These are phyloP conservation scores for Syritta pipiens DNA, from an alignment of 2,888 invertebrate genomes.

Conservation along the genomic window DNA sequence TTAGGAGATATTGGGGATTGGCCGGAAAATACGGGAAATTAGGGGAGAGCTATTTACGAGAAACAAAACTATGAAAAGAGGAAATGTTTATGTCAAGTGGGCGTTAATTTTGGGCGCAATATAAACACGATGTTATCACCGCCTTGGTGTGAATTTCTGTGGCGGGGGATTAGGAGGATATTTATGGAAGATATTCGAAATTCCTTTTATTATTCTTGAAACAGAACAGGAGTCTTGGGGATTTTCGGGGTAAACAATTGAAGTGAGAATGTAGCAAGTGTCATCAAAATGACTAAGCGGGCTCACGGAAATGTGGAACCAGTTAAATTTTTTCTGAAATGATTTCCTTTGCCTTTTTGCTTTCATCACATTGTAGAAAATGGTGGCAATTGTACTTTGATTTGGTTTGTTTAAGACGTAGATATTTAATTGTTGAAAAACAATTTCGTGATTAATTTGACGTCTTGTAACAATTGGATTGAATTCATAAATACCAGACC, in stretches of 20 bases:
- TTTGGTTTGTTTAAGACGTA: too few relatives aligned
- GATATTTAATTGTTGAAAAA: too few relatives aligned
- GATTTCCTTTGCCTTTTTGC: too few relatives aligned
- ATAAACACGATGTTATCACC: slow-evolving; percentile 61
- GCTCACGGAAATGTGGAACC: too few relatives aligned
- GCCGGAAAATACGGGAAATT: slow-evolving; percentile 28
- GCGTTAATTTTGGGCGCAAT: slow-evolving; percentile 41
- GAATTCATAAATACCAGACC: too few relatives aligned
- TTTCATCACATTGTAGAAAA: too few relatives aligned
- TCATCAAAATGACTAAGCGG: too few relatives aligned
- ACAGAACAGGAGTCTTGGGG: slow-evolving; percentile 20
- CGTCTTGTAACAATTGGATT: too few relatives aligned
- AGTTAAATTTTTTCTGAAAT: too few relatives aligned
- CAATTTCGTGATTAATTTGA: too few relatives aligned
- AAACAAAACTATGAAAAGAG: slow-evolving; percentile 46
- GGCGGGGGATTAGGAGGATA: slow-evolving; percentile 35
- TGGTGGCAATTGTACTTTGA: too few relatives aligned
- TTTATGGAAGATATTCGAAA: slow-evolving; percentile 53
- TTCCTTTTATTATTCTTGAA: slow-evolving; percentile 54
- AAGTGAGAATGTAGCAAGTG: slow-evolving; percentile 46
- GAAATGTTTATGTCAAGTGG: slow-evolving; percentile 64
- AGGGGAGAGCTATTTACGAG: slow-evolving; percentile 35
- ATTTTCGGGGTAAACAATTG: slow-evolving; percentile 40
- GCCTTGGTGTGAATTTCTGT: slow-evolving; percentile 24
- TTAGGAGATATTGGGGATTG: not conserved